Evolutionary conservation across 2,888 invertebrate species (phyloP).

Genomic region (Podotricha telesiphe): DNA sequence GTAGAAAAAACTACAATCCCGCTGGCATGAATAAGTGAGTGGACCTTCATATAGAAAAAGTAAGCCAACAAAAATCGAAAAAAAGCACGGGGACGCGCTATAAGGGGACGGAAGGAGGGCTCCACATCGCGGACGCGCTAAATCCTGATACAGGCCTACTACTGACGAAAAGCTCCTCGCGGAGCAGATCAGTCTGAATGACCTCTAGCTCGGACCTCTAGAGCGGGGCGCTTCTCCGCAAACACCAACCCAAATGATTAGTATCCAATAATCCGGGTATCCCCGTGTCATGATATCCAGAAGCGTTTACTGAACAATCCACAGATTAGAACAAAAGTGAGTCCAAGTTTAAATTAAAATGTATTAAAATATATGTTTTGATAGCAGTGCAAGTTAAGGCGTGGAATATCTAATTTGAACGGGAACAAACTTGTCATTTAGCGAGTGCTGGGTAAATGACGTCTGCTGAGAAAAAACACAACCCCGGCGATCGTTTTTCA

Average conservation of each 20-base stretch:
- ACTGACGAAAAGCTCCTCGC: constrained; percentile 43
- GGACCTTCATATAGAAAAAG: constrained; percentile 79
- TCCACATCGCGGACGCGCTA: constrained; percentile 46
- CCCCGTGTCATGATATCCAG: background rate
- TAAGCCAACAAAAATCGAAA: constrained; percentile 69
- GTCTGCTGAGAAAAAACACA: constrained; percentile 48
- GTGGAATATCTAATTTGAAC: constrained; percentile 21
- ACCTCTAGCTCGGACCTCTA: constrained; percentile 1
- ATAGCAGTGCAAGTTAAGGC: constrained; percentile 8
- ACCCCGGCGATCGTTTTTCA: constrained; percentile 49
- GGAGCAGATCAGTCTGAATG: constrained; percentile 30
- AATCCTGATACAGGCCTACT: constrained; percentile 47
- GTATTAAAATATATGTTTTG: background rate
- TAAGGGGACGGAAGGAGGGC: constrained; percentile 52
- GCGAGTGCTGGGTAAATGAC: constrained; percentile 46
- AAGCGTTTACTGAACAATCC: background rate
- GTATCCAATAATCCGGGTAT: background rate
- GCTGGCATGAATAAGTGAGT: constrained; percentile 82
- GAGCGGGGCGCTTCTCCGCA: background rate
- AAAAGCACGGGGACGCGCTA: constrained; percentile 52
- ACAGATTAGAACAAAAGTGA: background rate
- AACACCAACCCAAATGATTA: background rate
- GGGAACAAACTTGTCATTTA: constrained; percentile 38
- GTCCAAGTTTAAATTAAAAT: background rate
- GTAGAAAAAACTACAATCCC: constrained; percentile 77